Evolutionary conservation across 2,888 invertebrate species (phyloP), one percentile per base, ranked within the genome.

Genomic region (Drosophila ochracea): DNA sequence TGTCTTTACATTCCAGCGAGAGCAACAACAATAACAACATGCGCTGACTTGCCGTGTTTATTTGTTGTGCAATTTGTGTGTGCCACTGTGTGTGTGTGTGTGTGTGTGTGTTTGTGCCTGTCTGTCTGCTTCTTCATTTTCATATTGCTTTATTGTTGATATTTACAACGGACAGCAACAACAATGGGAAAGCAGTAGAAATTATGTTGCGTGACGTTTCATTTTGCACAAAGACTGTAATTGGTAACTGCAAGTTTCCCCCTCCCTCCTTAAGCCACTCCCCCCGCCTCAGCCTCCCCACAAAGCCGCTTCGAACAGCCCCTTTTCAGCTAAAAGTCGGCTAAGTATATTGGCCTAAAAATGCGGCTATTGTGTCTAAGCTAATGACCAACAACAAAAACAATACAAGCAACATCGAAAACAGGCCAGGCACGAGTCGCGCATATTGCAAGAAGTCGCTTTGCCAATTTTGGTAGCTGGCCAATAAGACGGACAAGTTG

Each of bases 171-270:
- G 53, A 37, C 50, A 55, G 3, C 76, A 72, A 35, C 63, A 62
- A 68, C 69, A 69, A 73, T 73, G 86, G 89, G 91, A 91, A 88
- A 86, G 90, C 83, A 65, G 73, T 91, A 91, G 91, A 91, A 91
- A 86, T 91, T 91, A 91, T 91, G 90, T 86, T 88, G 86, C 86
- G 91, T 86, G 91, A 86, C 86, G 89, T 87, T 91, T 87, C 85
- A 91, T 89, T 86, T 86, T 88, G 85, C 85, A 91, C 91, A 90
- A 72, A 91, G 75, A 71, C 85, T 89, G 91, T 86, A 86, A 86
- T 91, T 86, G 85, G 82, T 59, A 59, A 57, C 78, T 71, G 63
- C n/a, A 57, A 30, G 39, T 16, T 9, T 11, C 50, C n/a, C 52
- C 7, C 37, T 53, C 55, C 49, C 49, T 19, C 9, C 35, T 5